Evolutionary conservation across 2,888 invertebrate genomes (phyloP), one percentile per base, ranked within the genome.

Genomic region (Acleris literana): DNA sequence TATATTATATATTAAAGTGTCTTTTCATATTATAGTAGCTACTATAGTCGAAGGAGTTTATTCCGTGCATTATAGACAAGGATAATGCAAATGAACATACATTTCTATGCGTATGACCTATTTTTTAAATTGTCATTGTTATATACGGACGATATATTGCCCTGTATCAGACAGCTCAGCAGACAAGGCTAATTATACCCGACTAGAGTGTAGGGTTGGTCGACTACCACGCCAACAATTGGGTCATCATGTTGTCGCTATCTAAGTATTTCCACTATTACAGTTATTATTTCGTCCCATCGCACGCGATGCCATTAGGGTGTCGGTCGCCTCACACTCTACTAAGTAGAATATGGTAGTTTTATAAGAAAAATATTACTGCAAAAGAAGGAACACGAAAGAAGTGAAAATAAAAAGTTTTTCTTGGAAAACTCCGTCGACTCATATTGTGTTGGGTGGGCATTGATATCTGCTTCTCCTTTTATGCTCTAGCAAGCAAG

Each of bases 361-460:
- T 11, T 13, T 18, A 6, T 18, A n/a, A 20, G 46, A 11, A 29
- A 6, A 44, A 29, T 51, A 29, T 51, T 43, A 33, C 55, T 51
- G 53, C 13, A 48, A 29, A n/a, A 48, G 55, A 33, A 52, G 44
- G 48, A 52, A 55, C 60, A 61, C 13, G 18, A 33, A 55, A 57
- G 56, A 56, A 53, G 61, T 62, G 61, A 25, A 66, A 61, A 61
- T 66, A 55, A 57, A 62, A 62, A 61, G 65, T 46, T 55, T 51
- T 66, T 39, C 61, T 52, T 57, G 48, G 46, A 53, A 66, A 66
- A 48, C 48, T 61, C 48, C 57, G 60, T 17, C 64, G 64, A 58
- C 48, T 39, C 52, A 25, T 44, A 62, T 62, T 66, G 66, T 66
- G 61, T 29, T n/a, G 56, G 29, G n/a, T 44, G 51, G 56, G 49